Percentiles rank a stretch among this genome's conserved stretches.
These are phyloP conservation scores for Zootoca vivipara DNA, from an alignment of 2,113 vertebrate species.

Conservation along the genomic window DNA sequence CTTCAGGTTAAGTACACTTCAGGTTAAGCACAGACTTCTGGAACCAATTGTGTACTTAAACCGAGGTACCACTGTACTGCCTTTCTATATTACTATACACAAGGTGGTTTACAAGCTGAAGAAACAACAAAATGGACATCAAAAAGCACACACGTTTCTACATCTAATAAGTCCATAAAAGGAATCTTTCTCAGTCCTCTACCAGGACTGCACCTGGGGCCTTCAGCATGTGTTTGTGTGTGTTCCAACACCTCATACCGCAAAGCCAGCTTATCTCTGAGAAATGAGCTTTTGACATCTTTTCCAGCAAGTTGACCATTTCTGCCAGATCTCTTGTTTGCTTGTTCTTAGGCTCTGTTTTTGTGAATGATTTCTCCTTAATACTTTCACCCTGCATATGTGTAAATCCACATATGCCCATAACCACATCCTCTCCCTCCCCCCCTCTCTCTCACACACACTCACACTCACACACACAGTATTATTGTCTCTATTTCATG, in stretches of 20 bases:
- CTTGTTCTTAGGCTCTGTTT: neutral
- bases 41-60: too few relatives aligned
- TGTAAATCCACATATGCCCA: neutral
- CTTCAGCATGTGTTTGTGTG: neutral
- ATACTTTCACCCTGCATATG: neutral
- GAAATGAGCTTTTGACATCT: neutral
- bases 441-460: neutral
- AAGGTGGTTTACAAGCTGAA: too few relatives aligned
- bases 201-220: neutral
- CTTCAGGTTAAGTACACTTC: too few relatives aligned
- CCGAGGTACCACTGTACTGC: too few relatives aligned
- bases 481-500: neutral
- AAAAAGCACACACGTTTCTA: too few relatives aligned
- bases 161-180: too few relatives aligned
- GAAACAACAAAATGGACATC: too few relatives aligned
- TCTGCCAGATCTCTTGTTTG: neutral
- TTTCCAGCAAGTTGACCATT: neutral
- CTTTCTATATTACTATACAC: too few relatives aligned
- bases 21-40: too few relatives aligned
- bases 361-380: conserved; percentile 21
- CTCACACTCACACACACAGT: too few relatives aligned
- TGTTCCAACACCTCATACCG: neutral
- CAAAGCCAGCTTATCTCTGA: neutral
- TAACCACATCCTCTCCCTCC: neutral
- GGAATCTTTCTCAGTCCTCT: neutral